These are phyloP conservation scores for Micropoecilia bifurca DNA, from an alignment of 2,797 vertebrate genomes.

Conservation along the genomic window DNA sequence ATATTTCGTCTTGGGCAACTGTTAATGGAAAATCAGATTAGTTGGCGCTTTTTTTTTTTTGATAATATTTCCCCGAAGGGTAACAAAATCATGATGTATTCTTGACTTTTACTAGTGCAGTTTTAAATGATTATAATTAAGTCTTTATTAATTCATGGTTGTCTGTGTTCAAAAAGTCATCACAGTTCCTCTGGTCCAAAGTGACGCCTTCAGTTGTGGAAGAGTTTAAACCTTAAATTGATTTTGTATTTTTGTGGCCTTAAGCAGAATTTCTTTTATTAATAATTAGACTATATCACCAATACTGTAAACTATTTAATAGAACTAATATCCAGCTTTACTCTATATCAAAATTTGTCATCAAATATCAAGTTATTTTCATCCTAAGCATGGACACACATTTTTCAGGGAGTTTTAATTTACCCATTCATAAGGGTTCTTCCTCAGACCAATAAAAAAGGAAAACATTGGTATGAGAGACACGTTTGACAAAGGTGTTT, in stretches of 20 bases:
- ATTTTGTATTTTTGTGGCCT: background rate
- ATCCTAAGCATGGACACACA: background rate
- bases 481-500: background rate
- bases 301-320: background rate
- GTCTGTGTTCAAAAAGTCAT: background rate
- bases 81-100: background rate
- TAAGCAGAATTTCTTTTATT: background rate
- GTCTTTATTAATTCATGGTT: background rate
- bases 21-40: slow-evolving; percentile 17
- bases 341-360: background rate
- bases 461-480: background rate
- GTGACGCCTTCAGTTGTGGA: background rate
- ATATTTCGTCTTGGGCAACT: slow-evolving; percentile 82
- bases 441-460: background rate
- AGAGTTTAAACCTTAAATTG: background rate
- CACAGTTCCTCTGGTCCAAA: background rate
- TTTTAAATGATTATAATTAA: background rate
- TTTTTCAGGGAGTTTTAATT: background rate
- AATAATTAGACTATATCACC: background rate
- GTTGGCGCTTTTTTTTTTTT: background rate
- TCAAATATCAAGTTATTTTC: background rate
- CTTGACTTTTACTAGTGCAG: background rate
- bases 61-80: background rate
- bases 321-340: background rate
- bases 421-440: background rate